Evolutionary conservation across 2,888 invertebrate genomes (phyloP), one percentile per base, ranked within the genome.

Genomic region (Dexiosoma caninum): DNA sequence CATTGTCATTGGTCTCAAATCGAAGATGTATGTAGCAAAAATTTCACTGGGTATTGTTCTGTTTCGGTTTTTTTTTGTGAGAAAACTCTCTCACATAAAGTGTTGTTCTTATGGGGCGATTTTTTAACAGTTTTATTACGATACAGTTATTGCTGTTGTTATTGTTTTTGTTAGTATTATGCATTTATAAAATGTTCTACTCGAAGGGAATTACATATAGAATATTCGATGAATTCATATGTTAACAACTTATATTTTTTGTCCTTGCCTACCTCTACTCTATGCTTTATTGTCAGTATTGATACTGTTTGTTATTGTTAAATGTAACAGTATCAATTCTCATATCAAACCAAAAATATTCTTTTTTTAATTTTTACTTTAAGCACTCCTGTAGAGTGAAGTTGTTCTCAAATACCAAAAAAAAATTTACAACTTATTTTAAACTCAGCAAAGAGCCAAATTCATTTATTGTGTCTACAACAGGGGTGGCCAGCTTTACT

Each of bases 171-270:
- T 42, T 55, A 30, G 16, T 37, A 14, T 35, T 35, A 1, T 40
- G 6, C 8, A 40, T 7, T 23, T 21, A n/a, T n/a, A 9, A 23
- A 30, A 40, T 49, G 19, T 64, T 67, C 30, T 51, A 60, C 51
- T 75, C 53, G 12, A 53, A 27, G 62, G 69, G 69, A 55, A 62
- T 76, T 62, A 42, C 35, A n/a, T n/a, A n/a, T n/a, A 55, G 69
- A 76, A 69, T 76, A 62, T 76, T 55, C 49, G 44, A 76, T 76
- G 76, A 69, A 60, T 62, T 12, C 76, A 69, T 62, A 69, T 69
- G 60, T 37, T 62, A 53, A 51, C 76, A 76, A 46, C 51, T 57
- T 19, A 12, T 19, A 16, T 35, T 23, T 10, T 57, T 21, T 57
- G 8, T 51, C 35, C 0, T 7, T 14, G 2, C 35, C 42, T 27